phyloP scores from a whole-genome alignment of 92 coral and sea anemone genomes.

The Palythoa grandis region DNA sequence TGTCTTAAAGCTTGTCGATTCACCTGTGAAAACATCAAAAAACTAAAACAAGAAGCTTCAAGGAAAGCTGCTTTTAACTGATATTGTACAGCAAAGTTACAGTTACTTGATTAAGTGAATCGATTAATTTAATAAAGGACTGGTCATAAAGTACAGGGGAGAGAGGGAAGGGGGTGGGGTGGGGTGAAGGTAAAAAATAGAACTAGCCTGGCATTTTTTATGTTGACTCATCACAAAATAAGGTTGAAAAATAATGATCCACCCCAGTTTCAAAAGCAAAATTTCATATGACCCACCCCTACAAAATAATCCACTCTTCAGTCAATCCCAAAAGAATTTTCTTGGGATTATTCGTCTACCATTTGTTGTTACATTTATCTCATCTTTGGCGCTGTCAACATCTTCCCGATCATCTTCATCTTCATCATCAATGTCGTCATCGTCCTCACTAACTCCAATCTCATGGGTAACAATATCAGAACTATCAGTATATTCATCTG shows the following conservation, averaged over 20 bases:
- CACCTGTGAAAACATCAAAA: not conserved
- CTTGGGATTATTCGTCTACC: not conserved
- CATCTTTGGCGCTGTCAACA: not conserved
- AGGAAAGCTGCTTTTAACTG: not conserved
- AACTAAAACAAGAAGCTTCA: not conserved
- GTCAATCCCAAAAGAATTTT: not conserved
- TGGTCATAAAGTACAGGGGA: too few relatives aligned
- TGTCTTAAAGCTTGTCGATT: slow-evolving; percentile 40
- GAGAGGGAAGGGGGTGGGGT: too few relatives aligned
- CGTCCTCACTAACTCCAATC: too few relatives aligned
- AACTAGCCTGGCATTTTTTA: too few relatives aligned
- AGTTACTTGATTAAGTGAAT: not conserved
- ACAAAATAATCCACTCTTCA: not conserved
- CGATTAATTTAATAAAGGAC: too few relatives aligned
- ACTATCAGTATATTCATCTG: too few relatives aligned
- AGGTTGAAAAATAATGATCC: too few relatives aligned
- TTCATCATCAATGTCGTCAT: not conserved
- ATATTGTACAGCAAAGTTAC: not conserved
- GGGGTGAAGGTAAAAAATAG: too few relatives aligned
- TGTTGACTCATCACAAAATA: too few relatives aligned
- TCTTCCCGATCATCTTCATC: not conserved
- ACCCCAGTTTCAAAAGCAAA: too few relatives aligned
- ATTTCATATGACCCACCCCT: not conserved
- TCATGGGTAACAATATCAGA: too few relatives aligned
- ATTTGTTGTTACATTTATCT: not conserved